Evolutionary conservation across 2,888 invertebrate genomes (phyloP).

Genomic region (Synanthedon formicaeformis): DNA sequence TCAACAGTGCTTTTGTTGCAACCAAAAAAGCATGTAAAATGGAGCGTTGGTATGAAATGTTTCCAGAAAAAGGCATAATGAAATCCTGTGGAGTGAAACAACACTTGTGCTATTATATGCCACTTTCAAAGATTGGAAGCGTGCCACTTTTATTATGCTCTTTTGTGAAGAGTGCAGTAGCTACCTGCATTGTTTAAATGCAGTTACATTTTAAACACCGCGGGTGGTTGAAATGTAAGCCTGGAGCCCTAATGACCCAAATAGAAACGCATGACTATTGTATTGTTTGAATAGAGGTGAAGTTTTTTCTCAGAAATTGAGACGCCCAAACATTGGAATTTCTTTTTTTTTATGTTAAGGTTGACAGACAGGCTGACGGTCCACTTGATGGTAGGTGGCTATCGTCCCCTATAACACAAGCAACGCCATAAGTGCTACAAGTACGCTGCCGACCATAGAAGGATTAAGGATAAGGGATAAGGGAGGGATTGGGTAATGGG

Average conservation of each 20-base stretch:
- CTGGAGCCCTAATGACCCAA: slow-evolving; percentile 26
- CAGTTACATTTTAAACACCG: slow-evolving; percentile 10
- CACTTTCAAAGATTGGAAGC: slow-evolving; percentile 24
- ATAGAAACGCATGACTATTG: slow-evolving; percentile 22
- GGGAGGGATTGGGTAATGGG: too few relatives aligned
- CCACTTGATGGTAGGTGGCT: too few relatives aligned
- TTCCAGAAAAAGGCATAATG: slow-evolving; percentile 24
- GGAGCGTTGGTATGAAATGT: slow-evolving; percentile 20
- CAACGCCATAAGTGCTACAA: too few relatives aligned
- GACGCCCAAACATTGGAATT: neutral
- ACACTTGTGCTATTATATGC: slow-evolving; percentile 26
- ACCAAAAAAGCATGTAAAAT: neutral
- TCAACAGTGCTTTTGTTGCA: too few relatives aligned
- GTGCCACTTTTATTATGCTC: slow-evolving; percentile 16
- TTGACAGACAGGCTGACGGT: too few relatives aligned
- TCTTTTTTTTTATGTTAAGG: too few relatives aligned
- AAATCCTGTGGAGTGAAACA: slow-evolving; percentile 36
- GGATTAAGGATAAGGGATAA: too few relatives aligned
- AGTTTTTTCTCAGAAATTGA: neutral
- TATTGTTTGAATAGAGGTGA: neutral
- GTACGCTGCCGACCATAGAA: too few relatives aligned
- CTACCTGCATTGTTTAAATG: slow-evolving; percentile 16
- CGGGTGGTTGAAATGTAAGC: slow-evolving; percentile 8
- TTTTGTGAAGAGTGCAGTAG: slow-evolving; percentile 34
- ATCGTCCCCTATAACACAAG: too few relatives aligned